These are phyloP conservation scores for Eulimnadia texana DNA, from an alignment of 1,140 invertebrate species.

Conservation along the genomic window DNA sequence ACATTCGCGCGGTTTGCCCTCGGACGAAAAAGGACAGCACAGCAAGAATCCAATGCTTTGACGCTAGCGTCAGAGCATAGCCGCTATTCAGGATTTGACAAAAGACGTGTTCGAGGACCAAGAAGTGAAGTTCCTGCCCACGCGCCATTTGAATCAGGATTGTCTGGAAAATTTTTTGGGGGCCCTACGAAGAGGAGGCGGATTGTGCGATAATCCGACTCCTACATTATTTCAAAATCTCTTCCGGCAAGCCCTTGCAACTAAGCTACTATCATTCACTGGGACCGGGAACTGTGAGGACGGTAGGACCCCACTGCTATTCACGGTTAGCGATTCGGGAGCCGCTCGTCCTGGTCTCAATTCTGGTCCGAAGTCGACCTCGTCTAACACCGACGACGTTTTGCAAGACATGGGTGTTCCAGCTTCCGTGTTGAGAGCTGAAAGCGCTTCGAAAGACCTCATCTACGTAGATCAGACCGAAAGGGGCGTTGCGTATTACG, in stretches of 20 bases:
- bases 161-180: constrained; percentile 5
- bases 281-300: not conserved
- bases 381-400: not conserved
- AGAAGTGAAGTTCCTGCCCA: not conserved
- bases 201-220: not conserved
- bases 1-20: not conserved
- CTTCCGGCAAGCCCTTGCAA: not conserved
- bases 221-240: not conserved
- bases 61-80: not conserved
- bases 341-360: too few relatives aligned
- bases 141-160: not conserved
- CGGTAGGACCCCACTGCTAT: not conserved
- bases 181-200: not conserved
- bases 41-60: not conserved
- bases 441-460: not conserved
- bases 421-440: not conserved
- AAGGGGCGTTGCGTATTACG: not conserved
- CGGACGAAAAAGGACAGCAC: not conserved
- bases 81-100: not conserved
- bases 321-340: too few relatives aligned
- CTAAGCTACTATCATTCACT: not conserved
- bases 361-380: not conserved
- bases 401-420: not conserved
- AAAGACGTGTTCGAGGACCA: not conserved
- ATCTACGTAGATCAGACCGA: not conserved